Evolutionary conservation across 2,113 vertebrate genomes (phyloP).

Genomic region (Microcebus lehilahytsara): DNA sequence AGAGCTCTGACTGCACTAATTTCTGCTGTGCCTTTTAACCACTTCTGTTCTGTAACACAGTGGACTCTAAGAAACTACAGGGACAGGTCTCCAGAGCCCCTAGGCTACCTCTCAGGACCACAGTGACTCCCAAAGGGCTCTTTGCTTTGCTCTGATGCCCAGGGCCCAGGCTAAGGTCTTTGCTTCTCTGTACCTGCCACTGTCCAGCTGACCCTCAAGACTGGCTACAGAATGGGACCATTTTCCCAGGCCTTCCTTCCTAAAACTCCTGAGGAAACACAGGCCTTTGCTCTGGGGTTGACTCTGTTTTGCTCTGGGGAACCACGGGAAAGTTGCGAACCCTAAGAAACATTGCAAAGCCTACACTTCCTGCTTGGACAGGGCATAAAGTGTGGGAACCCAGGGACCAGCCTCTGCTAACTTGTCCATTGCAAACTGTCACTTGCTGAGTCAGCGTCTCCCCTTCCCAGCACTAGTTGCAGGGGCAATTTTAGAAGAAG

Average conservation of each 20-base stretch:
- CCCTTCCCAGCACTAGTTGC: fast-evolving
- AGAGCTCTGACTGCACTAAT: background rate
- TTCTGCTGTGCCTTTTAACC: background rate
- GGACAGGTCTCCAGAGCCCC: background rate
- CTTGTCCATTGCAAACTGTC: fast-evolving
- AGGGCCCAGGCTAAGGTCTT: background rate
- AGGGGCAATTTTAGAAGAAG: background rate
- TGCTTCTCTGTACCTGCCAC: background rate
- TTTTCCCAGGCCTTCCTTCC: background rate
- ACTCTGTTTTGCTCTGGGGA: background rate
- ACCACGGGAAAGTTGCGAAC: background rate
- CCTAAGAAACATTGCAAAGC: background rate
- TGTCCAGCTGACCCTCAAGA: background rate
- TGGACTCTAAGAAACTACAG: fast-evolving
- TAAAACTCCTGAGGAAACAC: background rate
- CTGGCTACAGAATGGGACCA: background rate
- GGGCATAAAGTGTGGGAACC: fast-evolving
- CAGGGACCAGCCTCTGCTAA: background rate
- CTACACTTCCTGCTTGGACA: background rate
- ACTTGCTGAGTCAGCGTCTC: background rate
- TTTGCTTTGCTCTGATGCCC: background rate
- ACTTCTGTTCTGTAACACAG: background rate
- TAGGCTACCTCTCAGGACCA: background rate
- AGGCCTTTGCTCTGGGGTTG: background rate
- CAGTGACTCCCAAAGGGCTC: background rate